Percentiles rank a stretch among this genome's conserved stretches.
These are phyloP conservation scores for Pithys albifrons DNA, from an alignment of 2,113 vertebrate genomes.

Conservation along the genomic window DNA sequence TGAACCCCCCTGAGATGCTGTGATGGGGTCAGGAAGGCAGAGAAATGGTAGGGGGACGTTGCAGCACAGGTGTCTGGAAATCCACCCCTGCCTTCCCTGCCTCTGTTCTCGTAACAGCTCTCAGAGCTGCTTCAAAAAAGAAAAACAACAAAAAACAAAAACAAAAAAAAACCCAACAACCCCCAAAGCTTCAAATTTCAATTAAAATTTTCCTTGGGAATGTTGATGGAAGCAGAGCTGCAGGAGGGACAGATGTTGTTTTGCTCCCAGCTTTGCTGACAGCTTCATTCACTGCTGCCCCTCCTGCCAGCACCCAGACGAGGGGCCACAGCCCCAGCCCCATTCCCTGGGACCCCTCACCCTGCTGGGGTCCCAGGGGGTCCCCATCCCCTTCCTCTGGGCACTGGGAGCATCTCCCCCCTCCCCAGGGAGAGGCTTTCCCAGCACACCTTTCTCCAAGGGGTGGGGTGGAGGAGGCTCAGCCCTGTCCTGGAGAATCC, in stretches of 20 bases:
- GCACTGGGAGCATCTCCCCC: not conserved
- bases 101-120: not conserved
- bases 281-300: not conserved
- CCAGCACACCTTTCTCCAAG: not conserved
- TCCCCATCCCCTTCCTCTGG: not conserved
- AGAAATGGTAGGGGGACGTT: no score
- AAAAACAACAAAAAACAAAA: not conserved
- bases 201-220: not conserved
- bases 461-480: not conserved
- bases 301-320: not conserved
- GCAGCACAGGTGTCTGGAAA: not conserved
- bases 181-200: not conserved
- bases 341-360: not conserved
- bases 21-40: not conserved
- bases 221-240: not conserved
- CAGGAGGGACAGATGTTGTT: not conserved
- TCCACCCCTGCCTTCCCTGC: not conserved
- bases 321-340: not conserved
- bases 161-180: not conserved
- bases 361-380: not conserved
- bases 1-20: not conserved
- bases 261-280: not conserved
- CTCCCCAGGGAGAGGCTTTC: not conserved
- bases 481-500: not conserved
- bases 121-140: not conserved